Evolutionary conservation across 2,888 invertebrate species (phyloP).

Genomic region (Cerceris ruficornis): DNA sequence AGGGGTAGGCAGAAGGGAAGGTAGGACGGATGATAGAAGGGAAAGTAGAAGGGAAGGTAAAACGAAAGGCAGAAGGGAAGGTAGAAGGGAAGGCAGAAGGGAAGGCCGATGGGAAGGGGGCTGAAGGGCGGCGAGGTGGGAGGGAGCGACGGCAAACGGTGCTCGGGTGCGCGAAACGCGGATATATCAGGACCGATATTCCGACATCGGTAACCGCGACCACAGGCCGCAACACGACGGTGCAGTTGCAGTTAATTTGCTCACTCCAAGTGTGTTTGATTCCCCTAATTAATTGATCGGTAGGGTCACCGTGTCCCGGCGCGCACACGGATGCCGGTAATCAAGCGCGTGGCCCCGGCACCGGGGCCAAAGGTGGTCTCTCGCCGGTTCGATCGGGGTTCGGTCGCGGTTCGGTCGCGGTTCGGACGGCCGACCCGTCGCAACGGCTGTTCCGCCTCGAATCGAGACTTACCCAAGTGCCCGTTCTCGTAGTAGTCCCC

Average conservation of each 20-base stretch:
- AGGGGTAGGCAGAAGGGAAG: too few relatives aligned
- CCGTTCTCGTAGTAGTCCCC: slow-evolving; percentile 97
- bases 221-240: slow-evolving; percentile 78
- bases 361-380: slow-evolving; percentile 38
- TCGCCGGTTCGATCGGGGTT: not conserved
- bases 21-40: too few relatives aligned
- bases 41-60: too few relatives aligned
- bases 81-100: too few relatives aligned
- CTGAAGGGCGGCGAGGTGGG: slow-evolving; percentile 2
- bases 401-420: not conserved
- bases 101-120: not conserved
- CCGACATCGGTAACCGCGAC: slow-evolving; percentile 62
- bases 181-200: slow-evolving; percentile 50
- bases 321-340: slow-evolving; percentile 77
- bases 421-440: too few relatives aligned
- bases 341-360: slow-evolving; percentile 73
- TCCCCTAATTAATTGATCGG: slow-evolving; percentile 82
- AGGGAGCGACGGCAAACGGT: not conserved
- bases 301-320: slow-evolving; percentile 73
- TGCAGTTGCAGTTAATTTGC: slow-evolving; percentile 83
- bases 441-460: too few relatives aligned
- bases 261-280: slow-evolving; percentile 82
- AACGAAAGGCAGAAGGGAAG: too few relatives aligned
- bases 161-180: slow-evolving; percentile 7
- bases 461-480: slow-evolving; percentile 89